Base-by-base conservation (phyloP, 2,113 vertebrate genomes). In the Peromyscus polionotus region DNA sequence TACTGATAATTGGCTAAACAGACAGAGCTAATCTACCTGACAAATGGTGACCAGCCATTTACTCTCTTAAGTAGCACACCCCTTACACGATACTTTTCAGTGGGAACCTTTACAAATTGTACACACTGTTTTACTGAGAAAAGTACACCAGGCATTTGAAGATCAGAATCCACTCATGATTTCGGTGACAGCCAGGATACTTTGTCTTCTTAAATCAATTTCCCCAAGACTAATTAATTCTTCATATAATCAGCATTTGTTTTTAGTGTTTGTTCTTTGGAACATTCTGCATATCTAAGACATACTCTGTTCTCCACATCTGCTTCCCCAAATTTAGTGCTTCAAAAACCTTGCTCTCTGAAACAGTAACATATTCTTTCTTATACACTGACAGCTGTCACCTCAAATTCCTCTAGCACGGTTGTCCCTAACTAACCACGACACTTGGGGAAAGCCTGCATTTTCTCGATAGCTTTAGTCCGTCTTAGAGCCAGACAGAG, bases 401-500 rank as follows among this genome's bases (percentile, higher is more conserved):
- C 17, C 61, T 11, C 17, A 16, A 19, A 9, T 14, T 36, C 5
- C n/a, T 45, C 48, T 28, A 8, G 7, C 36, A 72, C 0, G 6
- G 33, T 24, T n/a, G 61, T 67, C 89, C 77, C 51, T 2, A 14
- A 4, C 57, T 39, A 33, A 48, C 28, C 20, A 2, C 4, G 39
- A 14, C 28, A 1, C 9, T n/a, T 39, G 8, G 36, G 42, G 31
- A 54, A 86, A 81, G 14, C 63, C 17, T 39, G 10, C 26, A 1
- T 75, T n/a, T 59, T 20, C 7, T 0, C 0, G 57, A 36, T 3
- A 36, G 54, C 63, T 5, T 16, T 33, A 10, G 59, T 20, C 42
- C 42, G 48, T 14, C 0, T 3, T 7, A 42, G 65, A 63, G 22
- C 17, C 48, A 39, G 39, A 1, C 16, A 7, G 7, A 0, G 22